Percentiles rank a stretch among this genome's conserved stretches.
phyloP scores from a whole-genome alignment of 2,113 vertebrate genomes.

The Danionella cerebrum region DNA sequence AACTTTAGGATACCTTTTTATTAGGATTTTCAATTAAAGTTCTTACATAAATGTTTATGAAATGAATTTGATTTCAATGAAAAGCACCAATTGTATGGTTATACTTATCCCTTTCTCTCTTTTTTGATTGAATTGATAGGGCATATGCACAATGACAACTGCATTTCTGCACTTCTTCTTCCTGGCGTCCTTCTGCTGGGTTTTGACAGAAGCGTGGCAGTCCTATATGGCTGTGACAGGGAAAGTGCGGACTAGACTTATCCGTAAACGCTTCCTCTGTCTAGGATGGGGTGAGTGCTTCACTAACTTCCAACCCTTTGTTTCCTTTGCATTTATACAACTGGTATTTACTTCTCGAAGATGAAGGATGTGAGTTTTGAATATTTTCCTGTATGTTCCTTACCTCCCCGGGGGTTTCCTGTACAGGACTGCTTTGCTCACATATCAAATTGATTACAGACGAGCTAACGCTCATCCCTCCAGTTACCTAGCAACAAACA shows the following conservation, averaged over 20 bases:
- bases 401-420: constrained; percentile 23
- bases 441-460: constrained; percentile 66
- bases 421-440: constrained; percentile 43
- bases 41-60: no score
- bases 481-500: constrained; percentile 81
- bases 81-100: no score
- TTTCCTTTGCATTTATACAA: not conserved
- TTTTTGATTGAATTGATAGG: constrained; percentile 62
- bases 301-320: not conserved
- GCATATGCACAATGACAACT: constrained; percentile 93
- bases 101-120: constrained; percentile 45
- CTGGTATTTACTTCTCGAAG: not conserved
- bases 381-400: constrained; percentile 8
- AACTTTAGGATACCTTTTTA: no score
- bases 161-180: constrained; percentile 99
- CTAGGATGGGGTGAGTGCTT: constrained; percentile 91
- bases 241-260: constrained; percentile 95
- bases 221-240: constrained; percentile 99
- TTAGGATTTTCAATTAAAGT: no score
- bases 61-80: no score
- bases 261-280: constrained; percentile 96
- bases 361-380: not conserved
- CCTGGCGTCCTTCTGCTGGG: constrained; percentile 98
- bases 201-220: constrained; percentile 98
- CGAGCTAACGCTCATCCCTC: constrained; percentile 63